Base-by-base conservation (phyloP, 1,140 invertebrate species). In the Apis laboriosa region DNA sequence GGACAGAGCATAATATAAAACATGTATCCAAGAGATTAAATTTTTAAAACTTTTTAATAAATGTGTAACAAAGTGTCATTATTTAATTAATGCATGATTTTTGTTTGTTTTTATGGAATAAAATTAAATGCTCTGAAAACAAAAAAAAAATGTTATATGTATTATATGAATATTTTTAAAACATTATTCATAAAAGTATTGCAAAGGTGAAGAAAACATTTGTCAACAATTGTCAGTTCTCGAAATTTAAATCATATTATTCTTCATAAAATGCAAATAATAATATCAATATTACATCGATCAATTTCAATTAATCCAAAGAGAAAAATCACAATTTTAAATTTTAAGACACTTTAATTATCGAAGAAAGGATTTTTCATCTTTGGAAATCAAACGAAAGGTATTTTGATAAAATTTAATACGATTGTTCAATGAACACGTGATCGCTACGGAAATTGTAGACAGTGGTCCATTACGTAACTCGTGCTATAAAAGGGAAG, bases 401-500 rank as follows among this genome's bases (percentile, higher is more conserved):
- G n/a, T 13, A 9, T 19, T 3, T 9, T 34, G 82, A 85, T 79
- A 66, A 79, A 64, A 51, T 28, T 53, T 53, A 60, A 70, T 43
- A n/a, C 21, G 5, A 51, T 28, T 49, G 43, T 58, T 63, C 67
- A 21, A n/a, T 49, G 3, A 55, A 70, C 28, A 63, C 28, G 55
- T 63, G 13, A n/a, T 19, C 5, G 9, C 28, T 9, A 60, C 43
- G n/a, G 53, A 60, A 75, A 61, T 5, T 53, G 19, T 79, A 75
- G 55, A 71, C 51, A 8, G 17, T 63, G 66, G 58, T n/a, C 0
- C 34, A 19, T 87, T 86, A 86, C 13, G 67, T 77, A 86, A 83
- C 49, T 15, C 49, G 34, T 21, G 21, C 17, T 86, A 84, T 87
- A 87, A 87, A 87, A 86, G 71, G 13, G 34, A 74, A 66, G 21